Percentiles rank a stretch among this genome's conserved stretches.
Conservation (phyloP, 2,888 invertebrate species). For the Itoplectis maculator region DNA sequence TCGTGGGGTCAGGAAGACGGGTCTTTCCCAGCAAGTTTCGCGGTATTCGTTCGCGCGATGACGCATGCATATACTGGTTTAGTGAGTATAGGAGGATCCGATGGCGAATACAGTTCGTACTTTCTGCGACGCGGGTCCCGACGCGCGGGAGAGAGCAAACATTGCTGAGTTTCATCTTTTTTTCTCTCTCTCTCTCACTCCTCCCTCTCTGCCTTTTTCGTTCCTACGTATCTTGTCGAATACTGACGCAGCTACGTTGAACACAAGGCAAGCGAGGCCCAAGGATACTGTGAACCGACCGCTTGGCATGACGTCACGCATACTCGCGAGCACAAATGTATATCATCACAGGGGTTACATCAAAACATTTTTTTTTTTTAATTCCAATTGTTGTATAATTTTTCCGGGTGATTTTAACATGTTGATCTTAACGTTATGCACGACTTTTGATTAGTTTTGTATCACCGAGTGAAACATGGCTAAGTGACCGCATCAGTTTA, state of each 20-base stretch:
- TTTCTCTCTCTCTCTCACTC: too few species aligned
- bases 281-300: conserved; percentile 4
- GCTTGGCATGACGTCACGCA: conserved; percentile 31
- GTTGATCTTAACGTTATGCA: too few species aligned
- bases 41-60: background rate
- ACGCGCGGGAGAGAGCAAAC: background rate
- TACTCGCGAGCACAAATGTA: background rate
- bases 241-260: conserved; percentile 1
- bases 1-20: background rate
- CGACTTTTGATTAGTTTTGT: too few species aligned
- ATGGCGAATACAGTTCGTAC: background rate
- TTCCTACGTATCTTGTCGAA: background rate
- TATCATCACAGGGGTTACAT: background rate
- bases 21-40: background rate
- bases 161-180: background rate
- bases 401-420: too few species aligned
- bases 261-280: conserved; percentile 5
- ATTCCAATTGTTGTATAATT: background rate
- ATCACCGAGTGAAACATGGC: too few species aligned
- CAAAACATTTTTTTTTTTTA: background rate
- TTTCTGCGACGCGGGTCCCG: background rate
- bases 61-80: conserved; percentile 12
- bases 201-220: background rate
- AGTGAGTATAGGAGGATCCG: background rate
- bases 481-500: too few species aligned